These are phyloP conservation scores for Euzophera pinguis DNA, from an alignment of 2,888 invertebrate species.

Conservation along the genomic window DNA sequence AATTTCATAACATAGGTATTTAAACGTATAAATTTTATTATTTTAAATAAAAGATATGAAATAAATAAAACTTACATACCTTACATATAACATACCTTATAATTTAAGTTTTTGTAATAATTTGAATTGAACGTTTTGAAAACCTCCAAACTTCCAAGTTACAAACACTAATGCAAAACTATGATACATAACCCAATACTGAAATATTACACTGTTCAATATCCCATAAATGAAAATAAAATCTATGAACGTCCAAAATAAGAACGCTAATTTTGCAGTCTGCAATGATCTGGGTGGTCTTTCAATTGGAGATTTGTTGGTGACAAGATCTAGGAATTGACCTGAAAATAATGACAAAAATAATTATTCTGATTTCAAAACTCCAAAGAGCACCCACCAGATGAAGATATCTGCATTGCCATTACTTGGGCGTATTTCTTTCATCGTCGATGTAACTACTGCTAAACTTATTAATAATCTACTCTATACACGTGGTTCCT, in stretches of 20 bases:
- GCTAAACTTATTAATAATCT: too few relatives aligned
- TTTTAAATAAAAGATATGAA: too few relatives aligned
- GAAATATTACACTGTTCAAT: slow-evolving; percentile 60
- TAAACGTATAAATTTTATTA: not conserved
- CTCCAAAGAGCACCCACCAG: too few relatives aligned
- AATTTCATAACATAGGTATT: not conserved
- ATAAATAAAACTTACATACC: too few relatives aligned
- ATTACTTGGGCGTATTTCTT: too few relatives aligned
- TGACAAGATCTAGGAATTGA: slow-evolving; percentile 47
- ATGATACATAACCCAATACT: slow-evolving; percentile 77
- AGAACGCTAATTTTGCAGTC: slow-evolving; percentile 67
- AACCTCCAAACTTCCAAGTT: slow-evolving; percentile 79
- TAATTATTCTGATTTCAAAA: not conserved
- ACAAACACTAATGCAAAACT: slow-evolving; percentile 74
- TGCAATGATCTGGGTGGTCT: slow-evolving; percentile 45
- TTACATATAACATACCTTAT: slow-evolving; percentile 18
- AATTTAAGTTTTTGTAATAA: slow-evolving; percentile 44
- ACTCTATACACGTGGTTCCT: too few relatives aligned
- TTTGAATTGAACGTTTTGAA: slow-evolving; percentile 80
- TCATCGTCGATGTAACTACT: too few relatives aligned
- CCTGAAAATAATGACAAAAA: slow-evolving; percentile 37
- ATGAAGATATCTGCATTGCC: too few relatives aligned
- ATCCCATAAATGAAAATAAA: slow-evolving; percentile 65
- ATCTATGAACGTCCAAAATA: slow-evolving; percentile 83
- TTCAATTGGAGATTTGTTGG: slow-evolving; percentile 42